Evolutionary conservation across 1,140 invertebrate species (phyloP).

Genomic region (Heterodera schachtii): DNA sequence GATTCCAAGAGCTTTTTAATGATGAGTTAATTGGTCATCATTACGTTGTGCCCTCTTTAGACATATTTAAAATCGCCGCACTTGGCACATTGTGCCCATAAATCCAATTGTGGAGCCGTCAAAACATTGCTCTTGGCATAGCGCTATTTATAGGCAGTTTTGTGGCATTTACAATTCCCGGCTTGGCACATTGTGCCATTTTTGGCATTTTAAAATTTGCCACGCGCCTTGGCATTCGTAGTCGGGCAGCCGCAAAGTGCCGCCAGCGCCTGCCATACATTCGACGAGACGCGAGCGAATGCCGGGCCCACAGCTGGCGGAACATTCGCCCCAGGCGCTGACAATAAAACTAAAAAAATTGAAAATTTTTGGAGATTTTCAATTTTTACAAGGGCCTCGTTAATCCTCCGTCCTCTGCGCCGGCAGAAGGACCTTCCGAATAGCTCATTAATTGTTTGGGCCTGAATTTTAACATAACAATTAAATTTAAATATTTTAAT

Average conservation of each 20-base stretch:
- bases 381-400: neutral
- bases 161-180: too few species aligned
- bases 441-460: neutral
- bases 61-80: too few species aligned
- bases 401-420: neutral
- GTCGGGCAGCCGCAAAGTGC: slow-evolving; percentile 56
- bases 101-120: too few species aligned
- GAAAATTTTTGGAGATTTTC: neutral
- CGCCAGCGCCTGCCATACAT: slow-evolving; percentile 69
- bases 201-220: slow-evolving; percentile 24
- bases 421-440: neutral
- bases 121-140: too few species aligned
- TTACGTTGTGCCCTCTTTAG: too few species aligned
- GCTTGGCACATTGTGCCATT: neutral
- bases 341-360: slow-evolving; percentile 56
- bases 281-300: slow-evolving; percentile 75
- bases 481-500: neutral
- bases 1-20: too few species aligned
- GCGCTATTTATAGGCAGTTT: too few species aligned
- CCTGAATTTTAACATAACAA: neutral
- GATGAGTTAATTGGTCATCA: too few species aligned
- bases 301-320: slow-evolving; percentile 74
- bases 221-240: slow-evolving; percentile 59
- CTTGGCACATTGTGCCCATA: too few species aligned
- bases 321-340: slow-evolving; percentile 81